Evolutionary conservation across 1,140 invertebrate genomes (phyloP).

Genomic region (Calosoma granatense): DNA sequence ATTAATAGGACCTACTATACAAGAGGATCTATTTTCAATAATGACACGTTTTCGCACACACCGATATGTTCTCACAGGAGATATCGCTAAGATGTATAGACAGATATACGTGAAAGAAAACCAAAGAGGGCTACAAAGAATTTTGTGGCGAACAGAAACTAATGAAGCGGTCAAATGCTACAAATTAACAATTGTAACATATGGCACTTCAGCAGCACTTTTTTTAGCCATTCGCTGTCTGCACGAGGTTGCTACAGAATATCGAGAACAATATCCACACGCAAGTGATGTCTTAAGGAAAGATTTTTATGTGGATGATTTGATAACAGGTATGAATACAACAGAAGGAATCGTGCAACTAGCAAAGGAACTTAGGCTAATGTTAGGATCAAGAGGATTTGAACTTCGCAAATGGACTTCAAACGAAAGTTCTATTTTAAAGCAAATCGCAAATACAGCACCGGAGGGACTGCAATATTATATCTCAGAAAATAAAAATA

Average conservation of each 20-base stretch:
- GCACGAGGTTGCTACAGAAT: conserved; percentile 10
- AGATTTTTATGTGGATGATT: conserved; percentile 37
- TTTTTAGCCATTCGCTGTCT: conserved; percentile 23
- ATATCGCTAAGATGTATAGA: conserved; percentile 22
- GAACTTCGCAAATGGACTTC: not conserved
- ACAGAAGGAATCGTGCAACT: conserved; percentile 6
- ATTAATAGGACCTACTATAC: conserved; percentile 27
- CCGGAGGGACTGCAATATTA: too few relatives aligned
- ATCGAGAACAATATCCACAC: conserved; percentile 18
- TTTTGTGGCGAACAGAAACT: conserved; percentile 31
- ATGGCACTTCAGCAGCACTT: conserved; percentile 23
- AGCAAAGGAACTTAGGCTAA: not conserved
- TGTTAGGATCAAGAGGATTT: not conserved
- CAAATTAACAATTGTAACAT: conserved; percentile 25
- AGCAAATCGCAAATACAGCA: not conserved
- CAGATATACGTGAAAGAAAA: conserved; percentile 9
- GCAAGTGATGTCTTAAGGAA: conserved; percentile 19
- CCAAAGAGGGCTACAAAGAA: conserved; percentile 30
- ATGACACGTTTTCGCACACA: conserved; percentile 24
- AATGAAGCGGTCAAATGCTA: conserved; percentile 10
- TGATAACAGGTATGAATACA: conserved; percentile 28
- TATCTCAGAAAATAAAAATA: not conserved
- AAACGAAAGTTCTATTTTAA: not conserved
- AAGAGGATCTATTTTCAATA: conserved; percentile 28
- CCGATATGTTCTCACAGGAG: conserved; percentile 20